Percentiles rank a stretch among this genome's conserved stretches.
Evolutionary conservation across 1,140 invertebrate species (phyloP).

Genomic region (Globodera rostochiensis): DNA sequence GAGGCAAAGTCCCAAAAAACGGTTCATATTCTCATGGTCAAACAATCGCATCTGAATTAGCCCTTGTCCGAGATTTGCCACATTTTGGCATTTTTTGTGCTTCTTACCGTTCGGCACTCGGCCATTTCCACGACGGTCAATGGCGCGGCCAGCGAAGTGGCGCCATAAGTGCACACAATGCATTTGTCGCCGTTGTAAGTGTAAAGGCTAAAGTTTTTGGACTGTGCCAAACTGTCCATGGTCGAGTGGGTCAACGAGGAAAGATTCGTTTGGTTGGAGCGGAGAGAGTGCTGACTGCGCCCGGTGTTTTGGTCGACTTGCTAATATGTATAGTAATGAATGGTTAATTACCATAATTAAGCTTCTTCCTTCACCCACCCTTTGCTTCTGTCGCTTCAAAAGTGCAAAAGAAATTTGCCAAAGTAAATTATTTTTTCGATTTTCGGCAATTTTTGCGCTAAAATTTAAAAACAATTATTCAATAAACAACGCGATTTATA

Average conservation of each 20-base stretch:
- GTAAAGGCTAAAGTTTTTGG: slow-evolving; percentile 55
- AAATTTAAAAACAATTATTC: neutral
- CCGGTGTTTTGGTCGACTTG: neutral
- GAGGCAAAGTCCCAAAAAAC: slow-evolving; percentile 83
- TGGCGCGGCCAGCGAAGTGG: slow-evolving; percentile 8
- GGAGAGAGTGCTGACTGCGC: slow-evolving; percentile 6
- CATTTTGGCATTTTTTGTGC: too few relatives aligned
- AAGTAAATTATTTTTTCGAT: neutral
- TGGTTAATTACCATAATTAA: too few relatives aligned
- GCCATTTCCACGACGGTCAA: slow-evolving; percentile 40
- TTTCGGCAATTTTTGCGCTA: neutral
- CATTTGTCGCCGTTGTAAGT: slow-evolving; percentile 46
- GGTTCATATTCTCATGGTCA: slow-evolving; percentile 83
- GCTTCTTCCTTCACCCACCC: neutral
- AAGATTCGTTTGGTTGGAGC: slow-evolving; percentile 43
- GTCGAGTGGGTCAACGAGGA: slow-evolving; percentile 57
- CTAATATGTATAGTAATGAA: too few relatives aligned
- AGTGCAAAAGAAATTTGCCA: neutral
- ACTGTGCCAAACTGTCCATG: slow-evolving; percentile 55
- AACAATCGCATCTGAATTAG: slow-evolving; percentile 74
- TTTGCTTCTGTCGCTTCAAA: neutral
- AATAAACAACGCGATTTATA: neutral
- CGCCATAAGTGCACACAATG: slow-evolving; percentile 52
- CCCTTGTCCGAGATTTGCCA: neutral
- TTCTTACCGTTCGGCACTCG: slow-evolving; percentile 43